A percentile compares a stretch with the other conserved stretches of the same genome.
Evolutionary conservation across 2,797 vertebrate species (phyloP).

Genomic region (Alauda arvensis): DNA sequence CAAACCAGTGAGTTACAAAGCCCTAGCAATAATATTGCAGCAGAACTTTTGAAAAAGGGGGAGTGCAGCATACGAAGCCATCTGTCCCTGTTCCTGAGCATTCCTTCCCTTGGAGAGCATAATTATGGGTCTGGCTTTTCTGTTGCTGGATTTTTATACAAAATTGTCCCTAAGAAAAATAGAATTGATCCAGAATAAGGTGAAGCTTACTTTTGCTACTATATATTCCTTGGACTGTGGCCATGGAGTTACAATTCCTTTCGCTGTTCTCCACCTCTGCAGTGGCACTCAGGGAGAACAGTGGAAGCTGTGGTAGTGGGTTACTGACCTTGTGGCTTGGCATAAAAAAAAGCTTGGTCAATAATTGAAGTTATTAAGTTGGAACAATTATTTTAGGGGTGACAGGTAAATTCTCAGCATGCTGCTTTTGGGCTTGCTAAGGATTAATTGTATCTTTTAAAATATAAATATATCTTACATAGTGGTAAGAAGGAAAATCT

Average conservation of each 20-base stretch:
- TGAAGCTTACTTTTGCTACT: not conserved
- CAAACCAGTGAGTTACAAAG: conserved; percentile 57
- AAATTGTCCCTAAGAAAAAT: conserved; percentile 8
- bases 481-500: not conserved
- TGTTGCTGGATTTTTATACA: conserved; percentile 13
- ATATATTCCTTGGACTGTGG: not conserved
- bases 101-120: conserved; percentile 3
- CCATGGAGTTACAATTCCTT: not conserved
- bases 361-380: not conserved
- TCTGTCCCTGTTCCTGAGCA: conserved; percentile 50
- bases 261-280: not conserved
- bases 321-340: not conserved
- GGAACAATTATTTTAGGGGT: not conserved
- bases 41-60: conserved; percentile 41
- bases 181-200: not conserved
- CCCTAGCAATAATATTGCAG: conserved; percentile 38
- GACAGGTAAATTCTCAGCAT: not conserved
- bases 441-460: not conserved
- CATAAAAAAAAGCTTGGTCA: not conserved
- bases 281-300: not conserved
- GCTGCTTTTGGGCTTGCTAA: not conserved
- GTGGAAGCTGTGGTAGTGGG: not conserved
- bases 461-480: not conserved
- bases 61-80: conserved; percentile 27
- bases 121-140: conserved; percentile 24